Evolutionary conservation across 2,888 invertebrate species (phyloP).

Genomic region (Kryphioiulus occultus): DNA sequence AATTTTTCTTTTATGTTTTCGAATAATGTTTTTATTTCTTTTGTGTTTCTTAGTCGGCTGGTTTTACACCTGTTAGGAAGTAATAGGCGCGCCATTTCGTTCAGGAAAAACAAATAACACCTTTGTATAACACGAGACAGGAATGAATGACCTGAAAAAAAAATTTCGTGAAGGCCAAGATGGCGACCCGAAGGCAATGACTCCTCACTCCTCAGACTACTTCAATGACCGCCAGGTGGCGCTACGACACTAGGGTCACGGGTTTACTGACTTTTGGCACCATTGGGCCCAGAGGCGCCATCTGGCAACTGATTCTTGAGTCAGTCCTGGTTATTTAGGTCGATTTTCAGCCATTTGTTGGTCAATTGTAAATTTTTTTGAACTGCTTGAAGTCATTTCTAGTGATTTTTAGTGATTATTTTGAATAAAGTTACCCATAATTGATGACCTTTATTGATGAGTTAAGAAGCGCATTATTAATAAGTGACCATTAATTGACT

Average conservation of each 20-base stretch:
- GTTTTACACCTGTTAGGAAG: constrained; percentile 27
- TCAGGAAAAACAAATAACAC: constrained; percentile 20
- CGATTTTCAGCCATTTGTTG: too few species aligned
- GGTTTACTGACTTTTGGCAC: not conserved
- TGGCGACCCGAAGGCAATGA: not conserved
- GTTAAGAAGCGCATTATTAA: too few species aligned
- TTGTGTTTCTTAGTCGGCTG: not conserved
- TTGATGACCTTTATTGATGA: too few species aligned
- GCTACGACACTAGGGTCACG: not conserved
- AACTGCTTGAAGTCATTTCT: too few species aligned
- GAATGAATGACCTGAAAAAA: constrained; percentile 22
- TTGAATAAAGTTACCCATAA: too few species aligned
- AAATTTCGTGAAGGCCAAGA: not conserved
- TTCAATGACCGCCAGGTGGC: not conserved
- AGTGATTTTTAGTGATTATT: too few species aligned
- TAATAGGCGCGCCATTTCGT: not conserved
- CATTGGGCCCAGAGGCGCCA: not conserved
- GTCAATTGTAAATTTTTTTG: too few species aligned
- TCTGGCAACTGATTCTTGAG: not conserved
- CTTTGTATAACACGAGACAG: not conserved
- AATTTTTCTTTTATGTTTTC: not conserved
- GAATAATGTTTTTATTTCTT: not conserved
- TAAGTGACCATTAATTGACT: too few species aligned
- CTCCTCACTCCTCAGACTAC: not conserved
- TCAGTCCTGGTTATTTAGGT: too few species aligned